Evolutionary conservation across 2,888 invertebrate genomes (phyloP), one percentile per base, ranked within the genome.

Genomic region (Nysson spinosus): DNA sequence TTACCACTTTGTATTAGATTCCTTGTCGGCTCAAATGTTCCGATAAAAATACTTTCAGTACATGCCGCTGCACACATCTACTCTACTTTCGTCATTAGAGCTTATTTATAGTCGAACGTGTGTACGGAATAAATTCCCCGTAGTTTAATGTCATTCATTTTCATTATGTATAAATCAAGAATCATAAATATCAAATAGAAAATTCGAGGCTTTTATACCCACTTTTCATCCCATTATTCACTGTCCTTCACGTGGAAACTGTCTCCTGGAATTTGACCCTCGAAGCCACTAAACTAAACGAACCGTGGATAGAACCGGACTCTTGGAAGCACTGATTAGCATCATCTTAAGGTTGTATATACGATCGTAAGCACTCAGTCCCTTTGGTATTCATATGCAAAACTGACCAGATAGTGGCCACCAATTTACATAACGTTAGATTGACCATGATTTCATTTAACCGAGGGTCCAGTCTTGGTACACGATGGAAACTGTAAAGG

Each of bases 341-440:
- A 83, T 83, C 84, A 79, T 84, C 85, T 85, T 83, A 76, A 81
- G 75, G 69, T 75, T 73, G 70, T 74, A 72, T 75, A 56, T 52
- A 52, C 47, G 44, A 62, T 68, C 62, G 76, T 63, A 68, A 74
- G 72, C 72, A 70, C 70, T 16, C 64, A 44, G 69, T 60, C 77
- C 75, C 68, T 71, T 73, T 55, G 72, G 79, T 77, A 85, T 87
- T 86, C 85, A 81, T 84, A 85, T 87, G 87, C 84, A 86, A 87
- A 87, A 80, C 80, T 82, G 80, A 80, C 84, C 84, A 80, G 80
- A 82, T 82, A 81, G 81, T 82, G 82, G 77, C 76, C 82, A 77
- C 79, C 60, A 75, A 85, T 86, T 84, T 87, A 79, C 87, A 86
- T 86, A 87, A 85, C 82, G 85, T 83, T 80, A 86, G 85, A 86